phyloP scores from a whole-genome alignment of 2,797 vertebrate genomes.

The Geotrypetes seraphini region DNA sequence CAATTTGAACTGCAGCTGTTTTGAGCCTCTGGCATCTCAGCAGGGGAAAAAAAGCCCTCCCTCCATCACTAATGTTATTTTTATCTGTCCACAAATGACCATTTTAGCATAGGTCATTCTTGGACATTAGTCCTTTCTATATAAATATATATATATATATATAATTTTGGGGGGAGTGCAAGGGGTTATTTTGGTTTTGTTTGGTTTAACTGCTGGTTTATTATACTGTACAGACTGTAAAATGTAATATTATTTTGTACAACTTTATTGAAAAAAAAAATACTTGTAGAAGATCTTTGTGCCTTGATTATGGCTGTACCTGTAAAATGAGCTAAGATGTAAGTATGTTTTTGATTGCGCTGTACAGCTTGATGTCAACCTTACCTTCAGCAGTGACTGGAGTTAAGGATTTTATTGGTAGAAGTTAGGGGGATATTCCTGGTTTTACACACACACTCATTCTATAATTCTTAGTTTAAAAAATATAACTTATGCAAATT shows the following conservation, averaged over 20 bases:
- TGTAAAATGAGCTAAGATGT: constrained; percentile 85
- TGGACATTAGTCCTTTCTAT: constrained; percentile 55
- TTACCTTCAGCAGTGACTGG: constrained; percentile 75
- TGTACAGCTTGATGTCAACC: constrained; percentile 88
- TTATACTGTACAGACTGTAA: constrained; percentile 94
- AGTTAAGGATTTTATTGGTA: constrained; percentile 76
- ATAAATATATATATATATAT: constrained; percentile 34
- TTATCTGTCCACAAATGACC: constrained; percentile 68
- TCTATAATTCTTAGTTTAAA: constrained; percentile 71
- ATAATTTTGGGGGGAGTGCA: no score
- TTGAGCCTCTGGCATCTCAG: constrained; percentile 45
- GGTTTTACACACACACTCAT: no score
- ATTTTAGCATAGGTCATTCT: constrained; percentile 58
- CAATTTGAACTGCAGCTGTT: constrained; percentile 53
- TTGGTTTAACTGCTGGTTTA: constrained; percentile 88
- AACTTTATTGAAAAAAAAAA: constrained; percentile 87
- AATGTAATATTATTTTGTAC: constrained; percentile 97
- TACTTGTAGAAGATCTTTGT: constrained; percentile 81
- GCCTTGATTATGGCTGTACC: constrained; percentile 84
- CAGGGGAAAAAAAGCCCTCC: constrained; percentile 21
- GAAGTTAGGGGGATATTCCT: constrained; percentile 70
- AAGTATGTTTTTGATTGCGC: constrained; percentile 87
- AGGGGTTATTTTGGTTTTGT: constrained; percentile 36
- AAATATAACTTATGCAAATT: constrained; percentile 88
- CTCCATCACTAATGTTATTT: constrained; percentile 54